Conservation (phyloP, 2,797 vertebrate genomes). For the Pitangus sulphuratus region DNA sequence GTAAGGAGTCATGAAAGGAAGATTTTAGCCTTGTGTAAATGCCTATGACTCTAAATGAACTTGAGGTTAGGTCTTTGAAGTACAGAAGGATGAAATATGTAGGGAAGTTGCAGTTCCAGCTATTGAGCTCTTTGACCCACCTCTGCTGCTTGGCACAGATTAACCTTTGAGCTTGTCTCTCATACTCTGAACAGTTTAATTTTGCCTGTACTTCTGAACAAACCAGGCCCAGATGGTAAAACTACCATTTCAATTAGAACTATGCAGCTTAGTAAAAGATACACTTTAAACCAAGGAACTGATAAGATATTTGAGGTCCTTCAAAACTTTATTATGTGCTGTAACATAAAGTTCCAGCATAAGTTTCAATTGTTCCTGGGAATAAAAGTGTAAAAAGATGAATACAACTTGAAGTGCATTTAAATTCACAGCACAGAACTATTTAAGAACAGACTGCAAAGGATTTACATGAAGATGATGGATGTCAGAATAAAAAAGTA, state of each 20-base stretch:
- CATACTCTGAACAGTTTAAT: not conserved
- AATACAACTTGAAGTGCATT: not conserved
- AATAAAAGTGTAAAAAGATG: not conserved
- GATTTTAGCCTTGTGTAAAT: not conserved
- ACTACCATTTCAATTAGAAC: not conserved
- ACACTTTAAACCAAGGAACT: not conserved
- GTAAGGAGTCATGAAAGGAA: not conserved
- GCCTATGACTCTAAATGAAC: not conserved
- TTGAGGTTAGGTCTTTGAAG: not conserved
- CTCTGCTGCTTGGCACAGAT: not conserved
- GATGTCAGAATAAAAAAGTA: not conserved
- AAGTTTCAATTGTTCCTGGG: not conserved
- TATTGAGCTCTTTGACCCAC: not conserved
- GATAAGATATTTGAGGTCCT: not conserved
- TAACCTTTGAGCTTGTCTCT: not conserved
- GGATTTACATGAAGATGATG: slow-evolving; percentile 1
- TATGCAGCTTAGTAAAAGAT: not conserved
- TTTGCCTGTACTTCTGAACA: not conserved
- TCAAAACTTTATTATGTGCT: not conserved
- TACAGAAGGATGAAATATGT: not conserved
- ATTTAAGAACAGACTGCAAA: not conserved
- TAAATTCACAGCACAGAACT: not conserved
- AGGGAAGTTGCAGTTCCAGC: not conserved
- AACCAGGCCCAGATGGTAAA: not conserved
- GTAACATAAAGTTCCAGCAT: not conserved